Base-by-base conservation (phyloP, 2,888 invertebrate species). In the Yponomeuta plumbellus region DNA sequence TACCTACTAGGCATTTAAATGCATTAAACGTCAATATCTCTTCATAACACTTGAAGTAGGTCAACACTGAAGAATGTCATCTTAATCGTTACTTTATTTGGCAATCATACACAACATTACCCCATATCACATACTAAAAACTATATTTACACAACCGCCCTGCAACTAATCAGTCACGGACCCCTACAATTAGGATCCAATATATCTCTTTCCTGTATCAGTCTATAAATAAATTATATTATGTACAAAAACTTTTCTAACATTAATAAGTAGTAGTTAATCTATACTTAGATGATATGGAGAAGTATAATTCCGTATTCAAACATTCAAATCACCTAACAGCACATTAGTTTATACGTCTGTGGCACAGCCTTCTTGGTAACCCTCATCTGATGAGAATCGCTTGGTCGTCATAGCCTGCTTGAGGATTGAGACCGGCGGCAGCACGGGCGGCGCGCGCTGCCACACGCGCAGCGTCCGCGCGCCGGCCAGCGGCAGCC, bases 311-410 rank as follows among this genome's bases (percentile, higher is more conserved):
- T 80, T 80, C 76, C 77, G 79, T 69, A 68, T 66, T 67, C 64
- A 66, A 74, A 72, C 71, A 71, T 70, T 70, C 67, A 52, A 70
- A 40, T 66, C 67, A 70, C 68, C 67, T 67, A 68, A 66, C 21
- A 59, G 20, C 21, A 21, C 22, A 26, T 23, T 56, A 17, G 69
- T 78, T 77, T 95, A 97, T 84, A 97, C 97, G 87, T 97, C 97
- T 73, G 97, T 97, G 73, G 97, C 97, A 86, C 97, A 96, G 77
- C 97, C 97, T 89, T 97, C 97, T 85, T 97, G 97, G 84, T 97
- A 97, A 70, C 97, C 96, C 85, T 97, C 97, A 79, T 97, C 97
- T 59, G 96, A 95, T 26, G 97, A 96, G 83, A 96, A 97, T 79
- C 97, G 94, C 76, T 94, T 96, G 84, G 95, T 95, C 74, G 95